A percentile compares a stretch with the other conserved stretches of the same genome.
These are phyloP conservation scores for Pseudorhombus dupliciocellatus DNA, from an alignment of 2,113 vertebrate species.

Conservation along the genomic window DNA sequence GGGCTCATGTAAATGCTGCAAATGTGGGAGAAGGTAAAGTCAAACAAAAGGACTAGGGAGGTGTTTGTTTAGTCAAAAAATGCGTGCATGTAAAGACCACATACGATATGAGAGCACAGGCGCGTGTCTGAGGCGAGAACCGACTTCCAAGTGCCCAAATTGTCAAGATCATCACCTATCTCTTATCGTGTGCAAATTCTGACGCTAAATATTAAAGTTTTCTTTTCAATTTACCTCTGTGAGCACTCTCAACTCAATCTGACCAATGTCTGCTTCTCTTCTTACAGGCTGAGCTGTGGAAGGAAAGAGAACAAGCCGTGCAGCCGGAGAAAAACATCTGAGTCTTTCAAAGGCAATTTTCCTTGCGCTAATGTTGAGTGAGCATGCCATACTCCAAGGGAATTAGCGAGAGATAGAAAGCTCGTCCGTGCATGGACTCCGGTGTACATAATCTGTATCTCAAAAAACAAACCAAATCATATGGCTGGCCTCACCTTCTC, in stretches of 20 bases:
- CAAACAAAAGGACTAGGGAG: too few relatives aligned
- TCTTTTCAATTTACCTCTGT: background rate
- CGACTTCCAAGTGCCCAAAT: background rate
- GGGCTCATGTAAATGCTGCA: too few relatives aligned
- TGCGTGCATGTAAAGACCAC: too few relatives aligned
- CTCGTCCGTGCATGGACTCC: slow-evolving; percentile 9
- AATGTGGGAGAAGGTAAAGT: too few relatives aligned
- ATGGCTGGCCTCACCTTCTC: background rate
- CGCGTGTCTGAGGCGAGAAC: too few relatives aligned
- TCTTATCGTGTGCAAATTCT: too few relatives aligned
- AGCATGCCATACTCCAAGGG: slow-evolving; percentile 1
- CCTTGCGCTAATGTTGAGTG: slow-evolving; percentile 17
- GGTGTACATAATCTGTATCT: slow-evolving; percentile 16
- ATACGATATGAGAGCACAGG: too few relatives aligned
- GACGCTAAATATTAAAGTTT: background rate
- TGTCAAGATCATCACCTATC: too few relatives aligned
- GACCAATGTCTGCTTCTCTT: background rate
- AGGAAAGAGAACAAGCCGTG: slow-evolving; percentile 2
- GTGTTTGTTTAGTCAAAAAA: too few relatives aligned
- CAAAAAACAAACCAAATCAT: slow-evolving; percentile 21
- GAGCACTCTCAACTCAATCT: slow-evolving; percentile 2
- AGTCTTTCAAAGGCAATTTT: slow-evolving; percentile 38
- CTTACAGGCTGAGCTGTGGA: slow-evolving; percentile 11
- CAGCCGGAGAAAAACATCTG: slow-evolving; percentile 10
- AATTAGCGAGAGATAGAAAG: slow-evolving; percentile 23